Percentiles rank a stretch among this genome's conserved stretches.
phyloP scores from a whole-genome alignment of 2,113 vertebrate species.

The Acanthochromis polyacanthus region DNA sequence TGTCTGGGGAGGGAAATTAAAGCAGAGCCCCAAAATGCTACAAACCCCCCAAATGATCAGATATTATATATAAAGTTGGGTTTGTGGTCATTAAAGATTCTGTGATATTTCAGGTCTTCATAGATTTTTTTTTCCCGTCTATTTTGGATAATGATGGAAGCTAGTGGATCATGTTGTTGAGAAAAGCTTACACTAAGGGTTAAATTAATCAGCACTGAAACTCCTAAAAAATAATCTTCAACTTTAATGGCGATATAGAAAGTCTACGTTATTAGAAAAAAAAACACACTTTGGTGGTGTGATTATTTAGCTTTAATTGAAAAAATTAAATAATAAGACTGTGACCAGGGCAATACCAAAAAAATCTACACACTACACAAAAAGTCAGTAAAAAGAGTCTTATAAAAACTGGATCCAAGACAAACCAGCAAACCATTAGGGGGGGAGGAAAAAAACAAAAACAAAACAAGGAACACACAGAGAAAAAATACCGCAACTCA shows the following conservation, averaged over 20 bases:
- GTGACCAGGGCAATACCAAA: slow-evolving; percentile 27
- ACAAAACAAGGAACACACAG: background rate
- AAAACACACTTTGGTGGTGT: slow-evolving; percentile 1
- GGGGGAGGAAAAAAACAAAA: background rate
- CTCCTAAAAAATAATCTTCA: background rate
- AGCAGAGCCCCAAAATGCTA: background rate
- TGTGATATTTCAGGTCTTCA: too few relatives aligned
- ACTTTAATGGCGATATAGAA: background rate
- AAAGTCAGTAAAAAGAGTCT: slow-evolving; percentile 54
- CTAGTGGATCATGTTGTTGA: background rate
- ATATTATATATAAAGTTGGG: background rate
- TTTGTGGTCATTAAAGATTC: slow-evolving; percentile 5
- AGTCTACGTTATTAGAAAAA: background rate
- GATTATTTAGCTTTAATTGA: slow-evolving; percentile 51
- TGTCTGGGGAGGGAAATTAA: too few relatives aligned
- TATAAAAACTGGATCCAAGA: slow-evolving; percentile 56
- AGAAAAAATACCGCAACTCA: slow-evolving; percentile 5
- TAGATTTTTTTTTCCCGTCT: background rate
- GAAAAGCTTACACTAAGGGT: too few relatives aligned
- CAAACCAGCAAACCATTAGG: background rate
- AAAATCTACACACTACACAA: slow-evolving; percentile 37
- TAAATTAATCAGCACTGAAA: background rate
- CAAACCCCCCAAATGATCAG: background rate
- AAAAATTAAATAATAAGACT: slow-evolving; percentile 32
- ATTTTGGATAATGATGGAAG: too few relatives aligned